A percentile compares a stretch with the other conserved stretches of the same genome.
These are phyloP conservation scores for Montifringilla adamsi DNA, from an alignment of 2,113 vertebrate species.

Conservation along the genomic window DNA sequence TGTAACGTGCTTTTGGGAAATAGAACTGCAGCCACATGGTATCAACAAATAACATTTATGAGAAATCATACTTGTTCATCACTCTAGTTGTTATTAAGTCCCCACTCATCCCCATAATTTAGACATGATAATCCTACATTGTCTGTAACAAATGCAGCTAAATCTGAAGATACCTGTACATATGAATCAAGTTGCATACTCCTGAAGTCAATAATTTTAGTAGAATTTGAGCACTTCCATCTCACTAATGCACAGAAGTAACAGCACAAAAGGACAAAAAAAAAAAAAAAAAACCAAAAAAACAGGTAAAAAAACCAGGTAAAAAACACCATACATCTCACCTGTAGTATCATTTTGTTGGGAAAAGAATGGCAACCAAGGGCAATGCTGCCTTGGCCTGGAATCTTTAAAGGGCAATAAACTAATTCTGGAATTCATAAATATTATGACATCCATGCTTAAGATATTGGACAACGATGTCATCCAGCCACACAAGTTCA, in stretches of 20 bases:
- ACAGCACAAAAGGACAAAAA: not conserved
- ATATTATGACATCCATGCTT: not conserved
- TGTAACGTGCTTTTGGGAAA: not conserved
- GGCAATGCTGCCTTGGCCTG: not conserved
- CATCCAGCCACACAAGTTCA: not conserved
- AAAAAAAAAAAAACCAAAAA: not conserved
- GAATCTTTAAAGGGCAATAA: not conserved
- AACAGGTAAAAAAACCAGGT: not conserved
- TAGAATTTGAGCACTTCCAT: not conserved
- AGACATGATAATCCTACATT: not conserved
- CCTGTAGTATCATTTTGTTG: not conserved
- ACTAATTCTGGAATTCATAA: not conserved
- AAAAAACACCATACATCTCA: not conserved
- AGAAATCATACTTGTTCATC: not conserved
- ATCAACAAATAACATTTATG: not conserved
- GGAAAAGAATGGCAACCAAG: not conserved
- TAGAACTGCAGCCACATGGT: rapidly evolving
- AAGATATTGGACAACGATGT: not conserved
- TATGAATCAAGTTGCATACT: rapidly evolving
- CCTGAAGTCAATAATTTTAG: not conserved
- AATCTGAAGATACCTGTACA: rapidly evolving
- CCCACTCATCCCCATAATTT: not conserved
- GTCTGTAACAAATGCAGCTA: not conserved
- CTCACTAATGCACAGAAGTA: not conserved
- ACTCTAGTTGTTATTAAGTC: not conserved